These are phyloP conservation scores for Pangasius sanitwongsei DNA, from an alignment of 2,797 vertebrate species.

Conservation along the genomic window DNA sequence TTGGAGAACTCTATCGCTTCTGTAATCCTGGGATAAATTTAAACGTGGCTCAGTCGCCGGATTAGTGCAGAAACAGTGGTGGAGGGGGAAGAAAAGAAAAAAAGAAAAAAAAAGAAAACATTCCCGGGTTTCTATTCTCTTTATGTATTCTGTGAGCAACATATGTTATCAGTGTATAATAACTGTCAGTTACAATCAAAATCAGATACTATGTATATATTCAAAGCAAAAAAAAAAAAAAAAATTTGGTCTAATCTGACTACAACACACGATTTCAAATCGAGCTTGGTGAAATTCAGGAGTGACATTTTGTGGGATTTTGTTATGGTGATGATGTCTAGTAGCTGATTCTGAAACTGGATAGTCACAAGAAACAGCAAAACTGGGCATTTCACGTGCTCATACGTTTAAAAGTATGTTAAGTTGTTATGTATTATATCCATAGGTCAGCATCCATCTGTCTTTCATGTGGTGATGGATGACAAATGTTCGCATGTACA, in stretches of 20 bases:
- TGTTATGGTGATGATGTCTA: not conserved
- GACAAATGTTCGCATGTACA: not conserved
- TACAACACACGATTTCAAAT: not conserved
- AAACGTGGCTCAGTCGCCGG: constrained; percentile 44
- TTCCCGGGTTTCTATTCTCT: constrained; percentile 46
- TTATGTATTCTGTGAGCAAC: constrained; percentile 37
- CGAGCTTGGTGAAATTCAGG: not conserved
- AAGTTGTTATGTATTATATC: not conserved
- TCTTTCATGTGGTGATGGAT: not conserved
- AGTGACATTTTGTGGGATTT: not conserved
- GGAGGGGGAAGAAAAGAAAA: not conserved
- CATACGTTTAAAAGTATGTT: not conserved
- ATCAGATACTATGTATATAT: not conserved
- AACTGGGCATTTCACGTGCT: not conserved
- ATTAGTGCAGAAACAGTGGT: constrained; percentile 33
- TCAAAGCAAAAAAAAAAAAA: not conserved
- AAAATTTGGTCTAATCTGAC: not conserved
- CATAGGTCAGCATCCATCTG: not conserved
- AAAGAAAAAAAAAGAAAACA: not conserved
- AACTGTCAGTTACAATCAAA: not conserved
- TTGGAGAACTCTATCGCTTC: constrained; percentile 47
- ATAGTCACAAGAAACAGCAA: not conserved
- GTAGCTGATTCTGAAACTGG: not conserved
- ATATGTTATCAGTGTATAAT: constrained; percentile 6
- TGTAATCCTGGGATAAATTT: constrained; percentile 48